Evolutionary conservation across 2,888 invertebrate genomes (phyloP).

Genomic region (Rhagonycha fulva): DNA sequence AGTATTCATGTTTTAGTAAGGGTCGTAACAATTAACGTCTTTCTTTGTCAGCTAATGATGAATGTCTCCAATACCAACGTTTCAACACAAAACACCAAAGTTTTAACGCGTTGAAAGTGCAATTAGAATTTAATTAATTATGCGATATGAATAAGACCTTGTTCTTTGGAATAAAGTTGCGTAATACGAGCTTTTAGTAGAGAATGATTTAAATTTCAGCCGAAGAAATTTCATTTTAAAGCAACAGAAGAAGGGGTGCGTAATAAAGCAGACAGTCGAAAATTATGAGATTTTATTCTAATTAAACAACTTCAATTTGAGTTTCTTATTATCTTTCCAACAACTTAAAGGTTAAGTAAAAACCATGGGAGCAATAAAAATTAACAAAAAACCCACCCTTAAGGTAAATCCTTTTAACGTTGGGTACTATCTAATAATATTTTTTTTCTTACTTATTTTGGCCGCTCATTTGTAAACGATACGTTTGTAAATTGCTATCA

Average conservation of each 20-base stretch:
- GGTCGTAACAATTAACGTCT: constrained; percentile 50
- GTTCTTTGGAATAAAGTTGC: constrained; percentile 33
- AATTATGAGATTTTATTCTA: constrained; percentile 31
- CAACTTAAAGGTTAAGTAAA: background rate
- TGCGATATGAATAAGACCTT: constrained; percentile 51
- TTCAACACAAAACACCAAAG: constrained; percentile 52
- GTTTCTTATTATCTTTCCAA: constrained; percentile 2
- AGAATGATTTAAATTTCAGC: constrained; percentile 41
- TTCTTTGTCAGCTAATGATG: constrained; percentile 56
- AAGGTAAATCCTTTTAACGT: constrained; percentile 9
- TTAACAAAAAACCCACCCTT: background rate
- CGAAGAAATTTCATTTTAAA: constrained; percentile 37
- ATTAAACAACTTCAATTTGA: constrained; percentile 17
- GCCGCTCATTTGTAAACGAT: constrained; percentile 10
- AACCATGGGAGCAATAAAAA: background rate
- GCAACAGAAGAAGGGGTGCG: constrained; percentile 20
- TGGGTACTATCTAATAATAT: background rate
- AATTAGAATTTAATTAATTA: constrained; percentile 58
- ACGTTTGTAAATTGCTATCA: constrained; percentile 23
- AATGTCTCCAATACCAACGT: constrained; percentile 53
- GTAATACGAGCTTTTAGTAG: constrained; percentile 35
- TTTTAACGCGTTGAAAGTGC: constrained; percentile 52
- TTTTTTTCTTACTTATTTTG: background rate
- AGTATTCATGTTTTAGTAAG: constrained; percentile 27
- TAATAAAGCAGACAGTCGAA: constrained; percentile 25